Conservation (phyloP, 2,113 vertebrate species). For the Callocephalon fimbriatum region DNA sequence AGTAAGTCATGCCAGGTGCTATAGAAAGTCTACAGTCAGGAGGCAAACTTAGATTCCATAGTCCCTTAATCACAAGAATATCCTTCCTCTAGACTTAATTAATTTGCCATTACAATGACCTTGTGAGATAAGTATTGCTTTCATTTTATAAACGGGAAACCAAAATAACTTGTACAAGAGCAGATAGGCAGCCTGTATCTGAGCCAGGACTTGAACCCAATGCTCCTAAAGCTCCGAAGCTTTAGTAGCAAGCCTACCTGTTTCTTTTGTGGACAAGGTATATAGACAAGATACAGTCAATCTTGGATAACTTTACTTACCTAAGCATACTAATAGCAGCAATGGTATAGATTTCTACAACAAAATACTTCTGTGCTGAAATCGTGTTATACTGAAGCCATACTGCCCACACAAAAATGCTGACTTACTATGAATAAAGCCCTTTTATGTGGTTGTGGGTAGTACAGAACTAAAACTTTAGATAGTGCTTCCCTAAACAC, state of each 20-base stretch:
- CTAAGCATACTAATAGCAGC: not conserved
- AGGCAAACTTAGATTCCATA: slow-evolving; percentile 11
- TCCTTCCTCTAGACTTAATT: slow-evolving; percentile 12
- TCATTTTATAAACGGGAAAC: not conserved
- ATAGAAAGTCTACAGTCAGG: not conserved
- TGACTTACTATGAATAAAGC: not conserved
- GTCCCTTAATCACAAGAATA: not conserved
- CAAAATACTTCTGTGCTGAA: not conserved
- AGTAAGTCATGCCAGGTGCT: not conserved
- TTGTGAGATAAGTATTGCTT: not conserved
- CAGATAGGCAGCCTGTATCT: not conserved
- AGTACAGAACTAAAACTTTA: not conserved
- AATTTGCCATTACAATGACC: slow-evolving; percentile 23
- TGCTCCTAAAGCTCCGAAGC: not conserved
- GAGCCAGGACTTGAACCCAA: not conserved
- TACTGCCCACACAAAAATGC: not conserved
- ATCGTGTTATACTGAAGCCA: not conserved
- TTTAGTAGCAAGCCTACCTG: not conserved
- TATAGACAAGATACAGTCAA: not conserved
- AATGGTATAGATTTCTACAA: not conserved
- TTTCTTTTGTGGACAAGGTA: not conserved
- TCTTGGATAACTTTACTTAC: not conserved
- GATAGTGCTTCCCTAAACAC: not conserved
- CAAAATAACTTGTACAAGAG: slow-evolving; percentile 14
- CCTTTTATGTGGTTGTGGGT: fast-evolving